These are phyloP conservation scores for Neoarius graeffei DNA, from an alignment of 2,113 vertebrate genomes.

Conservation along the genomic window DNA sequence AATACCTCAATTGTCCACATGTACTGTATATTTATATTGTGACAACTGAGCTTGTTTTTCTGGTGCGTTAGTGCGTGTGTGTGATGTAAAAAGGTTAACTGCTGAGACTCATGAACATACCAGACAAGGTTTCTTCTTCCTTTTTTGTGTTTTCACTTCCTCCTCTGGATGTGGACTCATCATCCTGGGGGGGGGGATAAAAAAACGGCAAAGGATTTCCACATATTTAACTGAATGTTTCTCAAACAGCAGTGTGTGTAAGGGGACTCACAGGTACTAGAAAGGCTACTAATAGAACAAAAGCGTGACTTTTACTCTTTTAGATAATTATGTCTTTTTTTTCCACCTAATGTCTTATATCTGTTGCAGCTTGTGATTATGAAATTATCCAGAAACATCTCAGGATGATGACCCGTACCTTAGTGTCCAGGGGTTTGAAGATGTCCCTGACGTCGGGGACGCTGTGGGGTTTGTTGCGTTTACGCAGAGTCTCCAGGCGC, in stretches of 20 bases:
- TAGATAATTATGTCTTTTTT: neutral
- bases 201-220: constrained; percentile 42
- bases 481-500: constrained; percentile 82
- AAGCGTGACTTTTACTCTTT: neutral
- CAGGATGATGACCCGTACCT: constrained; percentile 54
- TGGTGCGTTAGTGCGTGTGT: neutral
- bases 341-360: neutral
- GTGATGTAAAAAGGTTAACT: neutral
- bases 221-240: neutral
- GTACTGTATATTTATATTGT: neutral
- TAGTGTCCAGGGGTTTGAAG: constrained; percentile 72
- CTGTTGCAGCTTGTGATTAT: neutral
- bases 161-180: constrained; percentile 63
- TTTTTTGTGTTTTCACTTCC: constrained; percentile 72
- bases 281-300: neutral
- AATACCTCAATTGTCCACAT: too few relatives aligned
- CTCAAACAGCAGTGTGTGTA: too few relatives aligned
- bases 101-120: constrained; percentile 64
- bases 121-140: constrained; percentile 68
- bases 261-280: too few relatives aligned
- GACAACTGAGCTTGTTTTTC: neutral
- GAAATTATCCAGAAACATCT: too few relatives aligned
- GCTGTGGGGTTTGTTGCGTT: constrained; percentile 87
- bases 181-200: constrained; percentile 57
- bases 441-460: constrained; percentile 94